phyloP scores from a whole-genome alignment of 2,797 vertebrate genomes.

The Telmatherina bonti region DNA sequence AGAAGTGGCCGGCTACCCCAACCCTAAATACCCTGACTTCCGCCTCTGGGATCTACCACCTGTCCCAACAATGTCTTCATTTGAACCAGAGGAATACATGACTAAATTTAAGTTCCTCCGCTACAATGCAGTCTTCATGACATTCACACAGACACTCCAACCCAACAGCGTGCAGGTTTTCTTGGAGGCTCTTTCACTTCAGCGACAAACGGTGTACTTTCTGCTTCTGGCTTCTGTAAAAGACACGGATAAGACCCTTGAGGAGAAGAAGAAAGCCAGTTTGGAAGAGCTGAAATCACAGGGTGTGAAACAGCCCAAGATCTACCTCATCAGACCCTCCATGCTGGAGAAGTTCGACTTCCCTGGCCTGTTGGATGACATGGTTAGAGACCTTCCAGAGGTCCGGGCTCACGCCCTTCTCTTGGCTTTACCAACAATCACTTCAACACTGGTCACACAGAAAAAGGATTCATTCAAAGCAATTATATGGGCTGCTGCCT shows the following conservation, averaged over 20 bases:
- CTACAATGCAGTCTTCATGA: conserved; percentile 77
- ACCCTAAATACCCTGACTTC: conserved; percentile 79
- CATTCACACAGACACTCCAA: conserved; percentile 55
- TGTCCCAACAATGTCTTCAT: conserved; percentile 54
- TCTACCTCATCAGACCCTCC: conserved; percentile 71
- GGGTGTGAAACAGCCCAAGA: conserved; percentile 69
- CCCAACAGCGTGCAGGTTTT: conserved; percentile 67
- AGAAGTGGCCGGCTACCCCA: conserved; percentile 67
- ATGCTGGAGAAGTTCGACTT: conserved; percentile 77
- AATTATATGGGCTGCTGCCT: conserved; percentile 79
- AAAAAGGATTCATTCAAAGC: conserved; percentile 82
- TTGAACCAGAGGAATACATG: conserved; percentile 73
- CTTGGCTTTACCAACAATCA: conserved; percentile 76
- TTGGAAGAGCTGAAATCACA: conserved; percentile 68
- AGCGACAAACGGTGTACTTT: conserved; percentile 76
- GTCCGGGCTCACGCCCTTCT: conserved; percentile 77
- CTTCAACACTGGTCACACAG: conserved; percentile 62
- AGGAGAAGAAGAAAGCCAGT: conserved; percentile 64
- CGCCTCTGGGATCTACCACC: conserved; percentile 80
- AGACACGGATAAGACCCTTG: conserved; percentile 65
- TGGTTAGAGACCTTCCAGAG: conserved; percentile 76
- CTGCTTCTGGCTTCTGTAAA: conserved; percentile 60
- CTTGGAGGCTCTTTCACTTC: conserved; percentile 66
- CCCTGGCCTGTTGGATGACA: conserved; percentile 67
- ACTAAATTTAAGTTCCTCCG: conserved; percentile 69